Conservation (phyloP, 1,140 invertebrate genomes). For the Trinorchestia longiramus region DNA sequence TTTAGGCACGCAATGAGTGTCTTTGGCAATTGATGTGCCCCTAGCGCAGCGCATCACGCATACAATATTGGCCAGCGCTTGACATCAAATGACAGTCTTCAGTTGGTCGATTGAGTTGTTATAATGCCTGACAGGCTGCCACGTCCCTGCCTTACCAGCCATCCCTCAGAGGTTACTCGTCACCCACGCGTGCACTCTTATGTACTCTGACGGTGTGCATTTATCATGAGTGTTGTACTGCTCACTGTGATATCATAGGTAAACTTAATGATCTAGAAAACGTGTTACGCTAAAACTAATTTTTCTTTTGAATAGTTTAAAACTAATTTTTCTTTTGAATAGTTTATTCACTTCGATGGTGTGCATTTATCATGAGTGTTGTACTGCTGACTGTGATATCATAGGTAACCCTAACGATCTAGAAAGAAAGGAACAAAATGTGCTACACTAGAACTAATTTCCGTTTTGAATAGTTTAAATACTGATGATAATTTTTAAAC, state of each 20-base stretch:
- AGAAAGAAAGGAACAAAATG: too few species aligned
- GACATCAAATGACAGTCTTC: constrained; percentile 19
- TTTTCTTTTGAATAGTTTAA: not conserved
- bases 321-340: too few species aligned
- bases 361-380: too few species aligned
- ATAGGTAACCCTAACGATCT: not conserved
- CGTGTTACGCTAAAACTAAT: not conserved
- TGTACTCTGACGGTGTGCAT: not conserved
- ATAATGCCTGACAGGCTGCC: not conserved
- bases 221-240: too few species aligned
- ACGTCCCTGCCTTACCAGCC: not conserved
- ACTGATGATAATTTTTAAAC: not conserved
- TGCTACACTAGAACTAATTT: not conserved
- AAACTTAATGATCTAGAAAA: not conserved
- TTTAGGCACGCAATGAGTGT: constrained; percentile 24
- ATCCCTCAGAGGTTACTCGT: not conserved
- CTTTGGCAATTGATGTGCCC: constrained; percentile 22
- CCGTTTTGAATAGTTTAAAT: not conserved
- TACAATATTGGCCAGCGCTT: constrained; percentile 6
- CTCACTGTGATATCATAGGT: too few species aligned
- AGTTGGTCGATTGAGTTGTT: constrained; percentile 34
- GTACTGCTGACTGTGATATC: too few species aligned
- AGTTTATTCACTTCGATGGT: not conserved
- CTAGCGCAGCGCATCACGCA: constrained; percentile 4
- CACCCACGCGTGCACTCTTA: not conserved